Percentiles rank a stretch among this genome's conserved stretches.
These are phyloP conservation scores for Zaprionus lineosus DNA, from an alignment of 2,888 invertebrate genomes.

Conservation along the genomic window DNA sequence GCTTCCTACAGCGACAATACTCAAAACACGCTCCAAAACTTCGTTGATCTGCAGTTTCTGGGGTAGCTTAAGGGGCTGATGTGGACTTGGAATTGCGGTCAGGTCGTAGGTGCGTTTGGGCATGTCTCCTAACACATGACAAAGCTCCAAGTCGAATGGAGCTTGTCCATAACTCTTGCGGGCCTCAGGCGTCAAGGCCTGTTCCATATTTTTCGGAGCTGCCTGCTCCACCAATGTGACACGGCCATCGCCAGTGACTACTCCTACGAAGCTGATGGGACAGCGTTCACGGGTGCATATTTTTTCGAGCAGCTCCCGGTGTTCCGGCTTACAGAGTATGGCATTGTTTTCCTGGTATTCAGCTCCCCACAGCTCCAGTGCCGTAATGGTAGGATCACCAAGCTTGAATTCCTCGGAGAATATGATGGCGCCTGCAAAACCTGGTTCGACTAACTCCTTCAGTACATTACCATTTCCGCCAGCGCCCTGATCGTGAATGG, in stretches of 20 bases:
- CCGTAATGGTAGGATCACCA: conserved; percentile 96
- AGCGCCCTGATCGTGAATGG: conserved; percentile 99
- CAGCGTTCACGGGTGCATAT: conserved; percentile 95
- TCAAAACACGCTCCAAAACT: conserved; percentile 87
- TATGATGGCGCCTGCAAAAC: conserved; percentile 92
- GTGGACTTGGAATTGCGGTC: conserved; percentile 3
- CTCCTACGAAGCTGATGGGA: conserved; percentile 95
- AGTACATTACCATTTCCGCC: conserved; percentile 99
- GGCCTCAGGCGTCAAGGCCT: conserved; percentile 56
- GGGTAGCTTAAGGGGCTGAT: conserved; percentile 82
- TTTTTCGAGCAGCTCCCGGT: conserved; percentile 86
- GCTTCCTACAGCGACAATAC: conserved; percentile 95
- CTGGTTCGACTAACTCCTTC: conserved; percentile 97
- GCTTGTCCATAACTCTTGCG: conserved; percentile 83
- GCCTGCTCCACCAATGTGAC: conserved; percentile 87
- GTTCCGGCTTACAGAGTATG: conserved; percentile 88
- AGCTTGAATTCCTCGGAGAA: conserved; percentile 93
- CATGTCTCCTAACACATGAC: conserved; percentile 93
- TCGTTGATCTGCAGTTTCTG: conserved; percentile 72
- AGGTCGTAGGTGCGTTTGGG: conserved; percentile 87
- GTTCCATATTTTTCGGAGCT: conserved; percentile 82
- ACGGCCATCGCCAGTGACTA: conserved; percentile 93
- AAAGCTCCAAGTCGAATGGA: conserved; percentile 94
- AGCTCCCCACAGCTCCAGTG: conserved; percentile 98
- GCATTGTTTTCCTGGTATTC: conserved; percentile 99